These are phyloP conservation scores for Parascotia fuliginaria DNA, from an alignment of 2,888 invertebrate species.

Conservation along the genomic window DNA sequence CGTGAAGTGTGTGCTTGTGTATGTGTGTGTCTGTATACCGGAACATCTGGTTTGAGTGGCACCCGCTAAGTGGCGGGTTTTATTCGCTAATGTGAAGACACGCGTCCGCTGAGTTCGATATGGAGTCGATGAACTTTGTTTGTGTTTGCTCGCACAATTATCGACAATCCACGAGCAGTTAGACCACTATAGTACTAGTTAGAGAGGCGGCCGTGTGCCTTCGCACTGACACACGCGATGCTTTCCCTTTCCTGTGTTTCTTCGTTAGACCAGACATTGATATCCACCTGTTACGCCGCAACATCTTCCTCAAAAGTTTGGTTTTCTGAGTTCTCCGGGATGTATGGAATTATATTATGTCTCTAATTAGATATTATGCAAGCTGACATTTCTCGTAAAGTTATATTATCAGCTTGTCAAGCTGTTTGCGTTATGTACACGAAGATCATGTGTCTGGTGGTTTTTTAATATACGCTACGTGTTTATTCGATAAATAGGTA, in stretches of 20 bases:
- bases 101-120: conserved; percentile 3
- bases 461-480: too few species aligned
- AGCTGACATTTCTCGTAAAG: too few species aligned
- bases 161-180: conserved; percentile 2
- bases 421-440: too few species aligned
- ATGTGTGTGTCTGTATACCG: not conserved
- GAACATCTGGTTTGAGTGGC: conserved; percentile 10
- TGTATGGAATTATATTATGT: too few species aligned
- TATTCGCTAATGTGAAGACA: conserved; percentile 13
- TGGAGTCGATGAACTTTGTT: conserved; percentile 21
- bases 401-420: too few species aligned
- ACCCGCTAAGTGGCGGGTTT: conserved; percentile 12
- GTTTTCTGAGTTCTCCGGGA: too few species aligned
- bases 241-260: not conserved
- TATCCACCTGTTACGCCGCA: not conserved
- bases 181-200: not conserved
- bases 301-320: too few species aligned
- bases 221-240: not conserved
- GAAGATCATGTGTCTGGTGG: too few species aligned
- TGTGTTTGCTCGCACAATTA: conserved; percentile 16
- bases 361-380: too few species aligned
- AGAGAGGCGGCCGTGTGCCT: not conserved
- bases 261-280: not conserved
- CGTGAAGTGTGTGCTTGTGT: not conserved
- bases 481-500: too few species aligned